Conservation (phyloP, 2,888 invertebrate genomes). For the Ichneumoninae sp. region DNA sequence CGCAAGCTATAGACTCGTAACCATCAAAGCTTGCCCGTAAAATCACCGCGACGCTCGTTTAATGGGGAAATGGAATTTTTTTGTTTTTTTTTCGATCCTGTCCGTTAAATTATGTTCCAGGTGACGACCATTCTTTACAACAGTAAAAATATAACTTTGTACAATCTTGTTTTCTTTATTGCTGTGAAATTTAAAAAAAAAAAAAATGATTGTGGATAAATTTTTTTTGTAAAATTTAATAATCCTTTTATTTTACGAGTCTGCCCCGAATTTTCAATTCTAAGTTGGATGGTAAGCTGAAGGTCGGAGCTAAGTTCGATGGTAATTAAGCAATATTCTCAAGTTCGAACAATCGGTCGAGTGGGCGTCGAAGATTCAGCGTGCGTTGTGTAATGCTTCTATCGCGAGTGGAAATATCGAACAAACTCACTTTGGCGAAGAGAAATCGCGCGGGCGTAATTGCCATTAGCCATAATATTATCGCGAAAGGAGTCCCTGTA, state of each 20-base stretch:
- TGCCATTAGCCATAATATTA: constrained; percentile 55
- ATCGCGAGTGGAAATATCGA: constrained; percentile 21
- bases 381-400: constrained; percentile 15
- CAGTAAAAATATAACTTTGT: neutral
- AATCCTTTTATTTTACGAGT: no score
- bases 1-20: constrained; percentile 30
- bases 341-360: neutral
- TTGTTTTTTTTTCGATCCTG: neutral
- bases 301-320: neutral
- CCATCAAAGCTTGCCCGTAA: constrained; percentile 61
- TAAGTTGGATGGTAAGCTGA: neutral
- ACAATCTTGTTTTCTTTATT: neutral
- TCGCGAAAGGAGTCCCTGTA: neutral
- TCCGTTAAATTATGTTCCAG: neutral
- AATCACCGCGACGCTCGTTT: constrained; percentile 42
- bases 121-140: neutral
- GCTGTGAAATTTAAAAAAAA: neutral
- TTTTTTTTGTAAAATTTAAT: no score
- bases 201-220: no score
- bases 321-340: no score
- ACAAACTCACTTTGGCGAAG: neutral
- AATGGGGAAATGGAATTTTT: constrained; percentile 44
- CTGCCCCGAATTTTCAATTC: neutral
- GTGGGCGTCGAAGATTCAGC: constrained; percentile 43
- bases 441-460: constrained; percentile 49